phyloP scores from a whole-genome alignment of 2,888 invertebrate species.

The Aphodius granarius region DNA sequence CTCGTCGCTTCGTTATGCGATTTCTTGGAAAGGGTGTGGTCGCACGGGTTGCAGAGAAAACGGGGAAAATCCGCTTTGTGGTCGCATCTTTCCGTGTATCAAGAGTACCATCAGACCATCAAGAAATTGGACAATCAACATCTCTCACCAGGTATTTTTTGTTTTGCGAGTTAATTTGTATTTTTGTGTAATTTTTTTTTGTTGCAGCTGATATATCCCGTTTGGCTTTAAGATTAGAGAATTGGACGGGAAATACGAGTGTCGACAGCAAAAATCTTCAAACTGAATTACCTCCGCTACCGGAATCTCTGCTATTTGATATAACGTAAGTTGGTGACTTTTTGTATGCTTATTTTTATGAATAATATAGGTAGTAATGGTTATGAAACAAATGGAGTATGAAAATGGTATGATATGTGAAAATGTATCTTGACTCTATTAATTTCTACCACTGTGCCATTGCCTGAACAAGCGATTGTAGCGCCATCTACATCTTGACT shows the following conservation, averaged over 20 bases:
- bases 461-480: no score
- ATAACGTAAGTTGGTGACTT: constrained; percentile 67
- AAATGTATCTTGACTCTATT: no score
- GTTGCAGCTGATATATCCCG: constrained; percentile 45
- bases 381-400: no score
- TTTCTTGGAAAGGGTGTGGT: constrained; percentile 95
- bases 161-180: no score
- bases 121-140: constrained; percentile 34
- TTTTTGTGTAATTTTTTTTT: constrained; percentile 9
- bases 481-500: no score
- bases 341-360: no score
- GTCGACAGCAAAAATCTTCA: constrained; percentile 43
- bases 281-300: constrained; percentile 66
- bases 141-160: constrained; percentile 55
- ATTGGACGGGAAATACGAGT: constrained; percentile 42
- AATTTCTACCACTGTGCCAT: no score
- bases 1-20: constrained; percentile 98
- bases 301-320: constrained; percentile 85
- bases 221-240: constrained; percentile 47
- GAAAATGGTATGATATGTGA: no score
- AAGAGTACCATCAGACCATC: constrained; percentile 59
- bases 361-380: no score
- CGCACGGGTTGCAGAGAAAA: constrained; percentile 93
- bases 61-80: constrained; percentile 97
- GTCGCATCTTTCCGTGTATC: constrained; percentile 90